These are phyloP conservation scores for Idaea aversata DNA, from an alignment of 2,888 invertebrate species.

Conservation along the genomic window DNA sequence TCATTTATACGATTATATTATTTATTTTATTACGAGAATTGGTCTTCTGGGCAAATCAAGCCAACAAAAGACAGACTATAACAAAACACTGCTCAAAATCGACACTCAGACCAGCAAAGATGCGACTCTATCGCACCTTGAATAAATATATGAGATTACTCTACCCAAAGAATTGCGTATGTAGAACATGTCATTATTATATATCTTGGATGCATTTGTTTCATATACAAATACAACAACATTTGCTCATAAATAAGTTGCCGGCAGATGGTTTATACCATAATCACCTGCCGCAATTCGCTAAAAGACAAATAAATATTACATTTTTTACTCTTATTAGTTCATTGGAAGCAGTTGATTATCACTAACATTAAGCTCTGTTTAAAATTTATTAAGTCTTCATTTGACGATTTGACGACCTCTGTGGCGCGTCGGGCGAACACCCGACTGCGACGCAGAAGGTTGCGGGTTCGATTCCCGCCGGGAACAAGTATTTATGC, in stretches of 20 bases:
- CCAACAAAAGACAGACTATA: too few relatives aligned
- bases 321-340: conserved; percentile 21
- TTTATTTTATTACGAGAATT: too few relatives aligned
- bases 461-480: too few relatives aligned
- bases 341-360: conserved; percentile 18
- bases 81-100: too few relatives aligned
- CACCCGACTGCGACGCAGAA: too few relatives aligned
- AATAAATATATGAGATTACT: background rate
- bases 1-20: too few relatives aligned
- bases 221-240: background rate
- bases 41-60: too few relatives aligned
- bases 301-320: conserved; percentile 32
- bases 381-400: background rate
- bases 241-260: conserved; percentile 48
- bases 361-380: conserved; percentile 15
- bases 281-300: conserved; percentile 64
- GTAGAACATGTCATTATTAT: background rate
- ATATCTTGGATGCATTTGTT: background rate
- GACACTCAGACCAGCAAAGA: background rate
- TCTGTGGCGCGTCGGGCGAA: too few relatives aligned
- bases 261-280: conserved; percentile 58
- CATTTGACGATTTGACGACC: too few relatives aligned
- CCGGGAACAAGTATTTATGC: too few relatives aligned
- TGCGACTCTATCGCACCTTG: background rate
- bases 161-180: background rate